Evolutionary conservation across 1,140 invertebrate genomes (phyloP).

Genomic region (Eurosta solidaginis): DNA sequence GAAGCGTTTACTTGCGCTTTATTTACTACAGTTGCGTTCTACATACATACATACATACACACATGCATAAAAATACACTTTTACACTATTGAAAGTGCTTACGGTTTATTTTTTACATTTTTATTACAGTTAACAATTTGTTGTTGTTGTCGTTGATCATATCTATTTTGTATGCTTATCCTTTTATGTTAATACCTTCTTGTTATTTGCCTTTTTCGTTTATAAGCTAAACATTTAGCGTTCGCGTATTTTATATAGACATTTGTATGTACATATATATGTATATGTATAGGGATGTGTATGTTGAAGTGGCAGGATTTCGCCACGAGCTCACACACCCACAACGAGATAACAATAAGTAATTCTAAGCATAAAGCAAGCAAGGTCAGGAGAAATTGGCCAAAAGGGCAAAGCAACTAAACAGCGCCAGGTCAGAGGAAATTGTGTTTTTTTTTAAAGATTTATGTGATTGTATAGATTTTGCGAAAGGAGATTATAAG

Average conservation of each 20-base stretch:
- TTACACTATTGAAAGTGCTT: background rate
- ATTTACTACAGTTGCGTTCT: slow-evolving; percentile 7
- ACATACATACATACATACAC: too few species aligned
- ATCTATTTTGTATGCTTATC: background rate
- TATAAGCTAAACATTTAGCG: background rate
- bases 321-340: too few species aligned
- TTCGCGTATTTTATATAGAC: background rate
- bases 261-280: background rate
- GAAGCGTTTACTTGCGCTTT: background rate
- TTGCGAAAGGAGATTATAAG: too few species aligned
- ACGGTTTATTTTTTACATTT: background rate
- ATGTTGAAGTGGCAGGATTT: background rate
- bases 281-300: background rate
- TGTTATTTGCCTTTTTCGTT: slow-evolving; percentile 14
- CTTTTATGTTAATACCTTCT: background rate
- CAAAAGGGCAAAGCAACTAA: too few species aligned
- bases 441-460: background rate
- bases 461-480: too few species aligned
- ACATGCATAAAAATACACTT: too few species aligned
- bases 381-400: background rate
- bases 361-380: background rate
- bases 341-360: background rate
- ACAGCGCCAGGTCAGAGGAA: background rate
- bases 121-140: background rate
- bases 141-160: background rate